Evolutionary conservation across 2,113 vertebrate species (phyloP), one percentile per base, ranked within the genome.

Genomic region (Rhineura floridana): DNA sequence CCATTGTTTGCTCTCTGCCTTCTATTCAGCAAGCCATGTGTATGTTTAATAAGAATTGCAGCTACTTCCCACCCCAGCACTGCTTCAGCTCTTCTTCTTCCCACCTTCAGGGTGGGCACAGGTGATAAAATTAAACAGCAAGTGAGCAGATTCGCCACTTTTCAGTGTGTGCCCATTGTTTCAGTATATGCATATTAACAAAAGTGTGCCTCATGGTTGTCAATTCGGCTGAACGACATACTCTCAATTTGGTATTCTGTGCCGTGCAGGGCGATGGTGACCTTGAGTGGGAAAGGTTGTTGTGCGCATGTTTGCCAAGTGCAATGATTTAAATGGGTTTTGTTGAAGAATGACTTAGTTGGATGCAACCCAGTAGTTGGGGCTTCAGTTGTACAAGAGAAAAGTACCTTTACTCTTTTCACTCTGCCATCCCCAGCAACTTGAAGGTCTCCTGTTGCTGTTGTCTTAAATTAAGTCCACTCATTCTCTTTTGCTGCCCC

Each of bases 161-260:
- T 93, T 94, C 88, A 91, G 81, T 88, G 88, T 87, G 88, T 80
- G 33, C 3, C 3, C 30, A 89, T 13, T n/a, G 39, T 91, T 95
- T 95, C 87, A 84, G 72, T 94, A 88, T n/a, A 67, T 93, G 87
- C 28, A 19, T 33, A 87, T 11, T 72, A 70, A 87, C 89, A 73
- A 89, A 84, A 10, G 28, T 91, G 42, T 91, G 73, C 90, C 76
- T 91, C 83, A 5, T 59, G n/a, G n/a, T n/a, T n/a, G n/a, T n/a
- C n/a, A n/a, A n/a, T n/a, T n/a, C n/a, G n/a, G n/a, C n/a, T n/a
- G n/a, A n/a, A n/a, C n/a, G 89, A 79, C 78, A 46, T 77, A 28
- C 44, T 48, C 75, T 77, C 39, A 42, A 21, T 75, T 44, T 30
- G 44, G 12, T 28, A 28, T 77, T 77, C 11, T 15, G 23, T 52